A percentile compares a stretch with the other conserved stretches of the same genome.
Conservation (phyloP, 2,113 vertebrate species). For the Forbesichthys agassizii region DNA sequence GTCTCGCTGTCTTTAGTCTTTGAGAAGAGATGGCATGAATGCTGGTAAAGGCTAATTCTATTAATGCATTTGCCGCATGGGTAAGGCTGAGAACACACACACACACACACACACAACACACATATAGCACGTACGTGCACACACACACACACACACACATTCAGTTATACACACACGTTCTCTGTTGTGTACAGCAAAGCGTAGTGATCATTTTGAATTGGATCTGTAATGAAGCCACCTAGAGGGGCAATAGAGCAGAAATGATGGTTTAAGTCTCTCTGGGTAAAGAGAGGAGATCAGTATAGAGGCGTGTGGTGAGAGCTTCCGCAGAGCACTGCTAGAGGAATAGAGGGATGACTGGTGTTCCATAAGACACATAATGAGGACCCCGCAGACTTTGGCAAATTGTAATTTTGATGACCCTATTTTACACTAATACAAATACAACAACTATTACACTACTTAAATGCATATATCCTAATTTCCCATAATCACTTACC, state of each 20-base stretch:
- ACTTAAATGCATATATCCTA: too few relatives aligned
- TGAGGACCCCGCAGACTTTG: conserved; percentile 33
- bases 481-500: too few relatives aligned
- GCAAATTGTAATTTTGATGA: conserved; percentile 11
- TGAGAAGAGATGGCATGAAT: conserved; percentile 16
- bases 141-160: too few relatives aligned
- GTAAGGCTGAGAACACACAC: neutral
- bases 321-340: neutral
- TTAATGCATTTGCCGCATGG: conserved; percentile 43
- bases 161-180: too few relatives aligned
- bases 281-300: neutral
- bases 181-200: too few relatives aligned
- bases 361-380: conserved; percentile 12
- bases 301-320: neutral
- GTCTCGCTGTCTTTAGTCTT: conserved; percentile 6
- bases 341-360: conserved; percentile 6
- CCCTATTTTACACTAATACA: neutral
- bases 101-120: neutral
- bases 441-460: too few relatives aligned
- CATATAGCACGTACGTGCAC: neutral
- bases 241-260: neutral
- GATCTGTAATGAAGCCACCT: neutral
- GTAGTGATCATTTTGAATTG: neutral
- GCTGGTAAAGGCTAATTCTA: conserved; percentile 47
- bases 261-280: neutral